Conservation (phyloP, 92 coral and sea anemone species). For the Montipora capitata region DNA sequence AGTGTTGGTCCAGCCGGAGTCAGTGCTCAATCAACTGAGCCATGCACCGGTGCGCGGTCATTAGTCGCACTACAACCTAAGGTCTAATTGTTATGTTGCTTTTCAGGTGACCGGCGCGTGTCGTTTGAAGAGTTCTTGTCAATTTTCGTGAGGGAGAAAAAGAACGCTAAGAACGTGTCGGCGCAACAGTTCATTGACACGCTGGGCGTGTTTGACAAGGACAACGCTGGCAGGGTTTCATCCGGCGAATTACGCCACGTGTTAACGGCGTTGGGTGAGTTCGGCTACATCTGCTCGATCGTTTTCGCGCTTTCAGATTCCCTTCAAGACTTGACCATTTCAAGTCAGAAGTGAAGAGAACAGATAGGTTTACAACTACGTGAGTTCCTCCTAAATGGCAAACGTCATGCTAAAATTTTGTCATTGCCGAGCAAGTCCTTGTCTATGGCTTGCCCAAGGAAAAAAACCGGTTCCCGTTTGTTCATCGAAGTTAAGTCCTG, state of each 20-base stretch:
- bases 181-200: constrained; percentile 92
- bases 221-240: constrained; percentile 89
- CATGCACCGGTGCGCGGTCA: no score
- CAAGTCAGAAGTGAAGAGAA: no score
- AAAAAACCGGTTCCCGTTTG: no score
- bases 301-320: background rate
- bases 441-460: no score
- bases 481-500: no score
- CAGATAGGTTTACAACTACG: no score
- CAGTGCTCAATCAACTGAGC: no score
- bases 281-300: background rate
- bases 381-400: no score
- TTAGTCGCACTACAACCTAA: no score
- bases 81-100: background rate
- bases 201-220: constrained; percentile 93
- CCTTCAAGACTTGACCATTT: background rate
- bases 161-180: constrained; percentile 77
- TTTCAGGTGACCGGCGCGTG: constrained; percentile 86
- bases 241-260: constrained; percentile 96
- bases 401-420: no score
- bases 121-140: constrained; percentile 97
- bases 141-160: constrained; percentile 81
- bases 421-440: no score
- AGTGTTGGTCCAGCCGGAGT: no score
- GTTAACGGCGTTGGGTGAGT: constrained; percentile 90